phyloP scores from a whole-genome alignment of 2,113 vertebrate genomes.

The Phocoena phocoena region DNA sequence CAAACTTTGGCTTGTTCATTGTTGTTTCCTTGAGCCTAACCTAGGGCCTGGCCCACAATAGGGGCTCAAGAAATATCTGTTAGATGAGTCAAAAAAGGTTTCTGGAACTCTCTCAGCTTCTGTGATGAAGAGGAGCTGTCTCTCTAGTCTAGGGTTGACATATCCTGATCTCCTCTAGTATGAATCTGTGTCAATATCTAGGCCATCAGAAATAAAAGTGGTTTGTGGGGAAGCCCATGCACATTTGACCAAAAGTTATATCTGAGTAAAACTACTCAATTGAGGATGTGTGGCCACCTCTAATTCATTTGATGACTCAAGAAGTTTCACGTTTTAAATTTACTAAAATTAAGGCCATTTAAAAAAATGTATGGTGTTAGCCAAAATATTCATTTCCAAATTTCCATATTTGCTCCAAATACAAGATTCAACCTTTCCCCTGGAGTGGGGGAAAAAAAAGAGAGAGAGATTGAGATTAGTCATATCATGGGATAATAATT shows the following conservation, averaged over 20 bases:
- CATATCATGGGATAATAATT: background rate
- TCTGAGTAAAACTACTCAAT: background rate
- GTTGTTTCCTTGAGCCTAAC: background rate
- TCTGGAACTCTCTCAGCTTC: slow-evolving; percentile 1
- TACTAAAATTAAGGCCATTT: slow-evolving; percentile 22
- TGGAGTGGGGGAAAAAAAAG: background rate
- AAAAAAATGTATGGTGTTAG: background rate
- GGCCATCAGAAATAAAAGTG: background rate
- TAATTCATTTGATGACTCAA: background rate
- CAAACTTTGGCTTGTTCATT: background rate
- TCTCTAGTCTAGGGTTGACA: background rate
- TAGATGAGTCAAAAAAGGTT: background rate
- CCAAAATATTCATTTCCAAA: background rate
- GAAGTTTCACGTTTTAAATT: background rate
- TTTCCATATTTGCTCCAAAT: slow-evolving; percentile 24
- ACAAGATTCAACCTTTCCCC: background rate
- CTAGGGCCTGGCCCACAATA: background rate
- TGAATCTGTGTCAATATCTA: background rate
- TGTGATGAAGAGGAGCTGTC: background rate
- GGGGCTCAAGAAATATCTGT: background rate
- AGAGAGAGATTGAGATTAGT: background rate
- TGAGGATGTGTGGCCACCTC: background rate
- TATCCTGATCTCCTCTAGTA: background rate
- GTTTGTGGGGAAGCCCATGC: background rate
- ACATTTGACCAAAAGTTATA: background rate